Evolutionary conservation across 2,888 invertebrate genomes (phyloP).

Genomic region (Pyrrhia umbra): DNA sequence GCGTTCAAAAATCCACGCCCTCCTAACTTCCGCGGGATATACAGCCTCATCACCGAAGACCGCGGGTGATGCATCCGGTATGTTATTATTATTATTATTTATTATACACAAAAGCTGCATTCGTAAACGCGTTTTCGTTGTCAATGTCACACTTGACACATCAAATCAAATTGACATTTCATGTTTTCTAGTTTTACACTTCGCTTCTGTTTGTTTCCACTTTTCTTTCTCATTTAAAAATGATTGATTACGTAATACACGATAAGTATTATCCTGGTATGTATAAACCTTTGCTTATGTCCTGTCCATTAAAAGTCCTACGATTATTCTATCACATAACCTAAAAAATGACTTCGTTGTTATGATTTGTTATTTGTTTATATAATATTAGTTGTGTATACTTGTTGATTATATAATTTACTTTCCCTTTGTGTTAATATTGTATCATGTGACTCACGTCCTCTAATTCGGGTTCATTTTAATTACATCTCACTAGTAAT

Average conservation of each 20-base stretch:
- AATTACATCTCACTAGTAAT: neutral
- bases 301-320: neutral
- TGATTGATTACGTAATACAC: neutral
- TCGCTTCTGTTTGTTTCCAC: too few species aligned
- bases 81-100: too few species aligned
- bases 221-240: neutral
- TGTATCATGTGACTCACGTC: conserved; percentile 17
- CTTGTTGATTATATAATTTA: conserved; percentile 40
- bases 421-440: conserved; percentile 44
- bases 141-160: neutral
- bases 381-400: conserved; percentile 2
- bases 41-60: too few species aligned
- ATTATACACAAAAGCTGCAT: conserved; percentile 2
- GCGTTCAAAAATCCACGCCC: too few species aligned
- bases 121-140: conserved; percentile 12
- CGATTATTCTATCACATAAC: neutral
- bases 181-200: too few species aligned
- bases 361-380: conserved; percentile 22
- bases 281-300: neutral
- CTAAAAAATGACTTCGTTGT: neutral
- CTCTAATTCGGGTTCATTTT: neutral
- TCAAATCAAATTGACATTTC: conserved; percentile 6
- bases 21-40: too few species aligned
- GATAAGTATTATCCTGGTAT: neutral
- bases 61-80: too few species aligned